phyloP scores from a whole-genome alignment of 2,888 invertebrate species.

The Fissipunctia ypsillon region DNA sequence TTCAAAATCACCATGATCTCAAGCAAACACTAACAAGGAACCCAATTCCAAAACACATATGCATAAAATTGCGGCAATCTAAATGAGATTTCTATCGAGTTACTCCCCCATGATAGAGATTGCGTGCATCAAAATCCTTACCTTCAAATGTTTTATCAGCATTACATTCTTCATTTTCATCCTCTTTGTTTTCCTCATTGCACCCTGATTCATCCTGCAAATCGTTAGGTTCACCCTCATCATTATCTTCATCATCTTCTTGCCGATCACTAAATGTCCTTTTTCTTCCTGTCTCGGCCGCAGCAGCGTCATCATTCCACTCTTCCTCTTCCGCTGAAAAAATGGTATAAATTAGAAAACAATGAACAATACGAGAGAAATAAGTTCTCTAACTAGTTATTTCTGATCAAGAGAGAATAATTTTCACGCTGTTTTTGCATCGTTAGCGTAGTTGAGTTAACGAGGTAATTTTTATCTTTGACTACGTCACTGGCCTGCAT shows the following conservation, averaged over 20 bases:
- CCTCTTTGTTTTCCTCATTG: conserved; percentile 70
- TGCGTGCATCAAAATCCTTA: conserved; percentile 33
- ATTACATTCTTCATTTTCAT: conserved; percentile 61
- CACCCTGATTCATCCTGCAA: conserved; percentile 70
- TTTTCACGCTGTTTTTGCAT: conserved; percentile 1
- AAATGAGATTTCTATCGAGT: background rate
- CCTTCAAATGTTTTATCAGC: conserved; percentile 70
- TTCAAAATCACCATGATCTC: background rate
- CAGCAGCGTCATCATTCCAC: conserved; percentile 78
- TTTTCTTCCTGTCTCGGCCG: conserved; percentile 62
- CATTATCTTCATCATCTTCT: conserved; percentile 68
- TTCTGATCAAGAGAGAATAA: background rate
- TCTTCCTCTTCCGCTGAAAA: conserved; percentile 86
- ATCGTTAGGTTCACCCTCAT: conserved; percentile 55
- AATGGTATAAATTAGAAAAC: conserved; percentile 19
- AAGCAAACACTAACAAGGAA: background rate
- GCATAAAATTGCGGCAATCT: background rate
- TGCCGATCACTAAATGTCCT: conserved; percentile 63
- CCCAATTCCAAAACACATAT: background rate
- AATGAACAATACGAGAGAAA: background rate
- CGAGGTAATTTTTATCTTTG: background rate
- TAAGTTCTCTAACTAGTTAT: background rate
- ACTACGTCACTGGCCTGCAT: conserved; percentile 1
- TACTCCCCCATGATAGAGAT: background rate
- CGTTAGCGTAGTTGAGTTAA: background rate